Percentiles rank a stretch among this genome's conserved stretches.
phyloP scores from a whole-genome alignment of 1,140 invertebrate genomes.

The Pseudobourletiella spinata region DNA sequence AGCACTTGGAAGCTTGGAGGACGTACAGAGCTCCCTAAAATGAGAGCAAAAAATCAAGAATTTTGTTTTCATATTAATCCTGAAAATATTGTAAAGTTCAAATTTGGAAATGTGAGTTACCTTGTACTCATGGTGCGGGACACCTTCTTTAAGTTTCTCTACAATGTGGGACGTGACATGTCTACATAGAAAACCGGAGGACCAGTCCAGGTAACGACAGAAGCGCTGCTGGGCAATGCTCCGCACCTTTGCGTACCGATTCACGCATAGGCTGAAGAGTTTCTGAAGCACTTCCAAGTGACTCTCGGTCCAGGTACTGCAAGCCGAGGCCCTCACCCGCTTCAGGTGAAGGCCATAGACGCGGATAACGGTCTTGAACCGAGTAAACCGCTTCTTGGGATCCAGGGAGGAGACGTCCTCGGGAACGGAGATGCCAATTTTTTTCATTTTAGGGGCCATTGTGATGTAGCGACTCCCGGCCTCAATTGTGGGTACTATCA shows the following conservation, averaged over 20 bases:
- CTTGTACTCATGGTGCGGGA: conserved; percentile 34
- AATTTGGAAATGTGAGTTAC: no score
- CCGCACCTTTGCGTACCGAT: conserved; percentile 34
- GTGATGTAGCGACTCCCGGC: conserved; percentile 15
- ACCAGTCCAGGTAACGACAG: conserved; percentile 29
- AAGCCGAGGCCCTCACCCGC: conserved; percentile 22
- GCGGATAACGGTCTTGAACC: conserved; percentile 14
- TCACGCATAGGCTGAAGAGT: conserved; percentile 28
- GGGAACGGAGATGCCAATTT: not conserved
- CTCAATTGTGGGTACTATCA: conserved; percentile 19
- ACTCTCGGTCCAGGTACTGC: conserved; percentile 28
- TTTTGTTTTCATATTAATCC: conserved; percentile 1
- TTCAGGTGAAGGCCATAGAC: conserved; percentile 26
- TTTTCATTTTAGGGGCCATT: not conserved
- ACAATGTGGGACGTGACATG: conserved; percentile 15
- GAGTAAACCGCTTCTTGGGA: conserved; percentile 25
- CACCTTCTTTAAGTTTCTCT: conserved; percentile 23
- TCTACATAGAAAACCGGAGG: conserved; percentile 18
- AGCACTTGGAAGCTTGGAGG: conserved; percentile 53
- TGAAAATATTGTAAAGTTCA: no score
- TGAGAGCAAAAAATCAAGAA: conserved; percentile 18
- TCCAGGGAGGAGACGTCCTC: not conserved
- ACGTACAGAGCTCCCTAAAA: conserved; percentile 68
- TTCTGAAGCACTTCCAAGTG: conserved; percentile 24
- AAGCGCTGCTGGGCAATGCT: conserved; percentile 24